Base-by-base conservation (phyloP, 2,888 invertebrate species). In the Trimorus sp. region DNA sequence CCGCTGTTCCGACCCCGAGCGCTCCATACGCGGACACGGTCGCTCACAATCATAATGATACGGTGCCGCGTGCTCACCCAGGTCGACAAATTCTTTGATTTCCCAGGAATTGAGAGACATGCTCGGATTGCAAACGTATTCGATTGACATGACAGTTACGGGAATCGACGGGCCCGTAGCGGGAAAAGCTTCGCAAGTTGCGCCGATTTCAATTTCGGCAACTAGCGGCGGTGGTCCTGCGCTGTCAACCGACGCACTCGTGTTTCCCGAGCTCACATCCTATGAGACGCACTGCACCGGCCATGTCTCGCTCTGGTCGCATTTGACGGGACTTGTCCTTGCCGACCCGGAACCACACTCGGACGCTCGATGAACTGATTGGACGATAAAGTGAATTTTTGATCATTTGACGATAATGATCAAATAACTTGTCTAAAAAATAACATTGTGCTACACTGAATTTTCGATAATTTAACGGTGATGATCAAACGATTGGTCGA, bases 261-360 rank as follows among this genome's bases (percentile, higher is more conserved):
- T 51, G 1, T 6, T 51, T 7, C 51, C 51, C 14, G 14, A 58
- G 14, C 36, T 56, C 7, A 58, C 69, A 0, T 42, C 58, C 11
- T 56, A 54, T 36, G n/a, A 12, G 12, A 37, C 48, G 7, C 4
- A 26, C 11, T 56, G 48, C 51, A 12, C 12, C 7, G 37, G n/a
- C 38, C 59, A 14, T 15, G 7, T 51, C 7, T 5, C 14, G 1
- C 3, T 5, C 7, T 51, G 51, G 16, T 9, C 51, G 51, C 51
- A 51, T 16, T 16, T 51, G 5, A 14, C 14, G 7, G 51, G 51
- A 7, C 9, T 51, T 5, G 16, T n/a, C 4, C 37, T 70, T 0
- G 59, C 70, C 2, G 70, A 70, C 42, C 11, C 8, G 4, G 49
- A 59, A 37, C 48, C 48, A 3, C 5, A n/a, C n/a, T n/a, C 26